These are phyloP conservation scores for Eustalomyia histrio DNA, from an alignment of 2,888 invertebrate species.

Conservation along the genomic window DNA sequence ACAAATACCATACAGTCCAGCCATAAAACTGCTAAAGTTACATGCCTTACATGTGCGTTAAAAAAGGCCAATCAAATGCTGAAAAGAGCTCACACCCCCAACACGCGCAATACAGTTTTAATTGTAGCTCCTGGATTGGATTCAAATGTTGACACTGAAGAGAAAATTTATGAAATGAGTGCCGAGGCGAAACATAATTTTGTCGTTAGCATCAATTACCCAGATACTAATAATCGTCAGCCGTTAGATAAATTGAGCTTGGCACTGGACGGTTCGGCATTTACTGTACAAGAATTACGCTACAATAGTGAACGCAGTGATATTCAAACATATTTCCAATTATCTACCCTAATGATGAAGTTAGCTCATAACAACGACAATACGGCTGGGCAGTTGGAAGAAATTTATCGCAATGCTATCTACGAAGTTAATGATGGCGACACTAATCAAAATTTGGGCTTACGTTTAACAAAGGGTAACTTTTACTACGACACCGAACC, in stretches of 20 bases:
- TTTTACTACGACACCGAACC: constrained; percentile 74
- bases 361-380: constrained; percentile 79
- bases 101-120: background rate
- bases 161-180: background rate
- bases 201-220: constrained; percentile 82
- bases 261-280: constrained; percentile 78
- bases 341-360: constrained; percentile 80
- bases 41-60: background rate
- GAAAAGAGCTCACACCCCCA: background rate
- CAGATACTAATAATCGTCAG: constrained; percentile 77
- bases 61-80: background rate
- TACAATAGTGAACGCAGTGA: constrained; percentile 81
- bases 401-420: constrained; percentile 27
- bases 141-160: background rate
- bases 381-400: constrained; percentile 73
- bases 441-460: background rate
- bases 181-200: constrained; percentile 47
- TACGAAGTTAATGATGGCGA: constrained; percentile 8
- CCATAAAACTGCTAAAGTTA: background rate
- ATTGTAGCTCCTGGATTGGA: background rate
- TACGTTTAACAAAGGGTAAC: constrained; percentile 32
- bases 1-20: constrained; percentile 71
- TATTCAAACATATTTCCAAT: constrained; percentile 81
- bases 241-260: constrained; percentile 80
- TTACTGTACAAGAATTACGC: constrained; percentile 81